Base-by-base conservation (phyloP, 2,797 vertebrate genomes). In the Semaprochilodus insignis region DNA sequence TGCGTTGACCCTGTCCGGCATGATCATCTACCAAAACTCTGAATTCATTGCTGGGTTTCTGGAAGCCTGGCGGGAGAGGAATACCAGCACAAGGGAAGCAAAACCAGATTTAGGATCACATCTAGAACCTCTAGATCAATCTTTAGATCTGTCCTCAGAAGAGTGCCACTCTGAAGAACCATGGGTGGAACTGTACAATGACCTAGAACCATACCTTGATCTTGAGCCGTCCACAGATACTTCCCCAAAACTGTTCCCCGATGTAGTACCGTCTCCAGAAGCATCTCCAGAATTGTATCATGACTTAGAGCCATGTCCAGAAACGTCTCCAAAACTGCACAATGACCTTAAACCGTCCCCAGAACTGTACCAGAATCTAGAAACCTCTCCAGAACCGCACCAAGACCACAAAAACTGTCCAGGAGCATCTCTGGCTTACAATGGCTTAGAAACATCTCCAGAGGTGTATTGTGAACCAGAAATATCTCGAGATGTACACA, bases 11-110 rank as follows among this genome's bases (percentile, higher is more conserved):
- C 92, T 99, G 81, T 95, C 94, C 0, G 98, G 98, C 65, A 96
- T 97, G 95, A 94, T 97, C 87, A 95, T 99, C 88, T 99, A 98
- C 91, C 98, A 99, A 91, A 97, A 97, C 93, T 97, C 96, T 0
- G 95, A 96, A 88, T 88, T 95, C 0, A 95, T 99, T 0, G 93
- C 94, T 0, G 44, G 89, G 27, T 95, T 91, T 83, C 85, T 98
- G 93, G 95, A 92, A 21, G 83, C 89, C 83, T 89, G 34, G 17
- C 34, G 89, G 74, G 71, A 84, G 80, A 51, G 54, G 0, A 4
- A 55, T 19, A 36, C 5, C 34, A 55, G 52, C 27, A 6, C 25
- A 79, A 74, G 70, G 67, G 60, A 66, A 15, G 40, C 7, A 0
- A 23, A 31, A 34, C 27, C 25, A 0, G 25, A 60, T 44, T 27